Percentiles rank a stretch among this genome's conserved stretches.
These are phyloP conservation scores for Dendrolimus kikuchii DNA, from an alignment of 1,140 invertebrate species.

Conservation along the genomic window DNA sequence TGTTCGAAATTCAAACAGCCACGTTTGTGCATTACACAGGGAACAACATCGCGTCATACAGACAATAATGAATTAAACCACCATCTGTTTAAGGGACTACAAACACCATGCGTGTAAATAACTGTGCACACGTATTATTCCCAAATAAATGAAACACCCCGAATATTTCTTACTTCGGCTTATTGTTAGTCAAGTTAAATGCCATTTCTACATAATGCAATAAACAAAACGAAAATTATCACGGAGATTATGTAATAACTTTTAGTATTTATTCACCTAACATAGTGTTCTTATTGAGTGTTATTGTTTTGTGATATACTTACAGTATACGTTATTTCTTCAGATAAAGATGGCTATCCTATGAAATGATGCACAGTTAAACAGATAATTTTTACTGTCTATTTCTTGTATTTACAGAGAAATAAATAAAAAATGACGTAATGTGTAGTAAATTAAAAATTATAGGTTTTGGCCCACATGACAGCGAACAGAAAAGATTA, in stretches of 20 bases:
- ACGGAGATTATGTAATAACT: constrained; percentile 24
- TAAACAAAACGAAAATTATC: constrained; percentile 27
- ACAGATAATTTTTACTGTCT: constrained; percentile 77
- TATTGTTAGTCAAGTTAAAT: constrained; percentile 45
- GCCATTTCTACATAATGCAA: constrained; percentile 40
- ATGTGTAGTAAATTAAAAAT: constrained; percentile 21
- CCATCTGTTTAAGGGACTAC: constrained; percentile 54
- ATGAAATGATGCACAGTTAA: constrained; percentile 78
- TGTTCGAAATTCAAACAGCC: not conserved
- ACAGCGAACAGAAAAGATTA: too few relatives aligned
- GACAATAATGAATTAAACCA: constrained; percentile 36
- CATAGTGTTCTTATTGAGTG: constrained; percentile 67
- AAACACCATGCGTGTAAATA: constrained; percentile 60
- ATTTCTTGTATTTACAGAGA: constrained; percentile 68
- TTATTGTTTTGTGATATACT: constrained; percentile 74
- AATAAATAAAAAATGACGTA: constrained; percentile 44
- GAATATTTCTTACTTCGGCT: too few relatives aligned
- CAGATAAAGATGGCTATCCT: constrained; percentile 76
- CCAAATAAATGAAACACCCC: too few relatives aligned
- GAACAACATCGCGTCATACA: constrained; percentile 26
- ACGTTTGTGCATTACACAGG: constrained; percentile 41
- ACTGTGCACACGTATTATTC: constrained; percentile 34
- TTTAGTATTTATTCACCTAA: constrained; percentile 62
- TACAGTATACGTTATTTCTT: constrained; percentile 75
- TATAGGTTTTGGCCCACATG: constrained; percentile 11